Evolutionary conservation across 2,113 vertebrate genomes (phyloP).

Genomic region (Benitochromis conjunctus): DNA sequence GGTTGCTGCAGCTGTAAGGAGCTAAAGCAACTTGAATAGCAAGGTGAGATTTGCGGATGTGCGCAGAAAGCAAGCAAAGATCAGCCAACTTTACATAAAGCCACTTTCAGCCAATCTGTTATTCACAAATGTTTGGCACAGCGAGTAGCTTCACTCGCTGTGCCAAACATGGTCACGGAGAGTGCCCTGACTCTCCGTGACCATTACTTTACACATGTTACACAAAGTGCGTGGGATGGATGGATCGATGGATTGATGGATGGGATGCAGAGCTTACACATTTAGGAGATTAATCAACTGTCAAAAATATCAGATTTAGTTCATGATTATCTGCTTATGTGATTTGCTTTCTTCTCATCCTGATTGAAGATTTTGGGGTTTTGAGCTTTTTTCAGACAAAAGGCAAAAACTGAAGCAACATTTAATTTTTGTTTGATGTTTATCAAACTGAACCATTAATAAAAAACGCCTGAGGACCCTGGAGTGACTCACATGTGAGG

Average conservation of each 20-base stretch:
- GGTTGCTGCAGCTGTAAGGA: neutral
- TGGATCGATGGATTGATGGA: too few species aligned
- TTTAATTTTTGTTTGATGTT: neutral
- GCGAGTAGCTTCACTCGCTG: neutral
- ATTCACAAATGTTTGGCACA: neutral
- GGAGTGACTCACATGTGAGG: slow-evolving; percentile 92
- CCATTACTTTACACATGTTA: too few species aligned
- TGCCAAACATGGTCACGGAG: too few species aligned
- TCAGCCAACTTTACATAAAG: neutral
- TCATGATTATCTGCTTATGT: neutral
- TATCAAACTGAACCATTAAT: neutral
- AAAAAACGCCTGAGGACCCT: neutral
- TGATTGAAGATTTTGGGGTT: neutral
- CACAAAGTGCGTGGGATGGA: too few species aligned
- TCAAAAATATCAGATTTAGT: neutral
- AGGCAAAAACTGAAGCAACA: neutral
- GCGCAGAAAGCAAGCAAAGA: neutral
- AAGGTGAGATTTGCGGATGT: neutral
- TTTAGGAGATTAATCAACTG: neutral
- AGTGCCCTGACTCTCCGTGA: too few species aligned
- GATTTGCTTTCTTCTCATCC: neutral
- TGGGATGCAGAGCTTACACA: neutral
- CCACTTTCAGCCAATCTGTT: neutral
- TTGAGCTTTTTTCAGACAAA: neutral
- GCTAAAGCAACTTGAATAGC: neutral